Evolutionary conservation across 2,113 vertebrate species (phyloP).

Genomic region (Puma concolor): DNA sequence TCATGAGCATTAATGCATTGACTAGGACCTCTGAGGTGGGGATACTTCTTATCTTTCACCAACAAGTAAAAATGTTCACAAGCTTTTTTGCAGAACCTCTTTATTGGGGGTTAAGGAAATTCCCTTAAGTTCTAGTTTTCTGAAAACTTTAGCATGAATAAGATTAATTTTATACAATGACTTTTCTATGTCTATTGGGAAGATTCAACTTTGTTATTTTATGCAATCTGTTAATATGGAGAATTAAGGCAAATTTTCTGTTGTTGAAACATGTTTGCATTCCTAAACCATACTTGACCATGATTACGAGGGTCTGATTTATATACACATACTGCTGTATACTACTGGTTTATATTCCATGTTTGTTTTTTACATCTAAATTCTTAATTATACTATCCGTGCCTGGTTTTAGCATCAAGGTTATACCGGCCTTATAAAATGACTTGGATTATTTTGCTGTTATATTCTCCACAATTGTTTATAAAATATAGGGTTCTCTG

Average conservation of each 20-base stretch:
- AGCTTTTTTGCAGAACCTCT: neutral
- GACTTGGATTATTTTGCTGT: neutral
- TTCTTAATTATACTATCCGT: neutral
- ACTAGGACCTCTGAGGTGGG: neutral
- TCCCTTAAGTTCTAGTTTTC: neutral
- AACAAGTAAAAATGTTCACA: neutral
- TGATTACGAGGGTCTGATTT: neutral
- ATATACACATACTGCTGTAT: neutral
- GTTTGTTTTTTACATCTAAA: neutral
- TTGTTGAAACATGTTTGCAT: neutral
- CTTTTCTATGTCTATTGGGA: neutral
- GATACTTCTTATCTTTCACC: neutral
- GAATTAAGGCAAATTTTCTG: neutral
- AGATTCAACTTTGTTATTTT: neutral
- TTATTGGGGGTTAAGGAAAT: neutral
- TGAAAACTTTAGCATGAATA: neutral
- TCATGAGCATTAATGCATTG: neutral
- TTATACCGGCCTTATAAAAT: neutral
- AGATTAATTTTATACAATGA: constrained; percentile 12
- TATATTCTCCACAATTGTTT: neutral
- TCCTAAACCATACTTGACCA: neutral
- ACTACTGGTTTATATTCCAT: neutral
- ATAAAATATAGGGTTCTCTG: neutral
- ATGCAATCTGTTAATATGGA: neutral
- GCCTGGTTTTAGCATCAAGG: neutral